Evolutionary conservation across 1,140 invertebrate genomes (phyloP), one percentile per base, ranked within the genome.

Genomic region (Sinonovacula constricta): DNA sequence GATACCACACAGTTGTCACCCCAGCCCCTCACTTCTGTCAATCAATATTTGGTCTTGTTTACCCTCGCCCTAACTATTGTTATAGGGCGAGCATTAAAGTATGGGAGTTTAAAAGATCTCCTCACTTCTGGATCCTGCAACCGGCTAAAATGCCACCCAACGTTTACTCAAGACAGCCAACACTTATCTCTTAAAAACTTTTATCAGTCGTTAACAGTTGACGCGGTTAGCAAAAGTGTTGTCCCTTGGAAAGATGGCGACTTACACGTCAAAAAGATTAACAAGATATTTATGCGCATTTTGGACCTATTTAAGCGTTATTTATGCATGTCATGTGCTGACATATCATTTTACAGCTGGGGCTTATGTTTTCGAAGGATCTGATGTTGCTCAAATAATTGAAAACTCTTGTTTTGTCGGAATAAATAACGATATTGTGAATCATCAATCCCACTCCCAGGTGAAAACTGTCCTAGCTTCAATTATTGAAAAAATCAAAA

Each of bases 351-450:
- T 24, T 22, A 12, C 24, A 3, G 24, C n/a, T 36, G 28, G 26
- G 2, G 59, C 62, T 49, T 57, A 81, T 51, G 62, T 70, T 3
- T 76, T 76, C 63, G 18, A 39, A 51, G 66, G 65, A 10, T 18
- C 5, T 33, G 72, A 68, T 54, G 56, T 81, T 22, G 15, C 65
- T 24, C 22, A 62, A 0, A 45, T 69, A 34, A 33, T 70, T 31
- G 34, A 81, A 54, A 51, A 56, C 12, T 34, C 69, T 10, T 78
- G 74, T 53, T 68, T 78, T 68, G 49, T 81, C 14, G 69, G 56
- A n/a, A 54, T 78, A 51, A 57, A 66, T 0, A 49, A 54, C 24
- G n/a, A 31, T 49, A 5, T 39, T 18, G 26, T 14, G 26, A 39
- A 60, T 18, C 12, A 67, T 30, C 34, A 56, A 30, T 49, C 49